Conservation (phyloP, 2,888 invertebrate species). For the Thymelicus acteon region DNA sequence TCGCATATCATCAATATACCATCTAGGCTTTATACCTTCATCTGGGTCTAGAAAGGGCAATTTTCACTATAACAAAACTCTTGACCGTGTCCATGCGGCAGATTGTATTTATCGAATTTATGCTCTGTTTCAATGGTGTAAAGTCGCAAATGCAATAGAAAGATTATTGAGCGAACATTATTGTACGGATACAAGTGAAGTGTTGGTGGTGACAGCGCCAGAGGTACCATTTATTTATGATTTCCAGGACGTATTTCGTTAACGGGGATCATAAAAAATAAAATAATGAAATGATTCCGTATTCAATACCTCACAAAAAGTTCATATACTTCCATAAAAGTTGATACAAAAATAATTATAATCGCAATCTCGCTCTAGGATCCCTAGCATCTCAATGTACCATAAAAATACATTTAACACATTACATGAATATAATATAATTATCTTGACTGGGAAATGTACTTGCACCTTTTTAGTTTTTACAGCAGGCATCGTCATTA, state of each 20-base stretch:
- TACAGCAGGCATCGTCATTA: too few relatives aligned
- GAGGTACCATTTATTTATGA: slow-evolving; percentile 5
- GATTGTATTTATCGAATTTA: background rate
- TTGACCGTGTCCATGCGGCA: slow-evolving; percentile 34
- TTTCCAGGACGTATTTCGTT: background rate
- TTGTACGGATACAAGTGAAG: slow-evolving; percentile 25
- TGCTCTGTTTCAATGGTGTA: slow-evolving; percentile 1
- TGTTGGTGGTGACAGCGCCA: slow-evolving; percentile 23
- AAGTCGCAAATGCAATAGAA: background rate
- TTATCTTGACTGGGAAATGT: too few relatives aligned
- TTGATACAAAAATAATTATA: too few relatives aligned
- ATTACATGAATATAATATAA: too few relatives aligned
- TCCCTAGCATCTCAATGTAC: too few relatives aligned
- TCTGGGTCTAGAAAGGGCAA: slow-evolving; percentile 38
- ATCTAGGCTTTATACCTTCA: slow-evolving; percentile 27
- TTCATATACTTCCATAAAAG: too few relatives aligned
- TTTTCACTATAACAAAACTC: slow-evolving; percentile 41
- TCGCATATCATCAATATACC: slow-evolving; percentile 25
- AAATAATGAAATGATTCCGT: too few relatives aligned
- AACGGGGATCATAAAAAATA: too few relatives aligned
- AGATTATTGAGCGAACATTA: slow-evolving; percentile 12
- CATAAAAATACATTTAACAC: too few relatives aligned
- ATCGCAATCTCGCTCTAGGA: too few relatives aligned
- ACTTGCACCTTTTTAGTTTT: too few relatives aligned
- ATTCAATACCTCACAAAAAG: too few relatives aligned